A percentile compares a stretch with the other conserved stretches of the same genome.
Evolutionary conservation across 2,113 vertebrate genomes (phyloP).

Genomic region (Phrynosoma platyrhinos): DNA sequence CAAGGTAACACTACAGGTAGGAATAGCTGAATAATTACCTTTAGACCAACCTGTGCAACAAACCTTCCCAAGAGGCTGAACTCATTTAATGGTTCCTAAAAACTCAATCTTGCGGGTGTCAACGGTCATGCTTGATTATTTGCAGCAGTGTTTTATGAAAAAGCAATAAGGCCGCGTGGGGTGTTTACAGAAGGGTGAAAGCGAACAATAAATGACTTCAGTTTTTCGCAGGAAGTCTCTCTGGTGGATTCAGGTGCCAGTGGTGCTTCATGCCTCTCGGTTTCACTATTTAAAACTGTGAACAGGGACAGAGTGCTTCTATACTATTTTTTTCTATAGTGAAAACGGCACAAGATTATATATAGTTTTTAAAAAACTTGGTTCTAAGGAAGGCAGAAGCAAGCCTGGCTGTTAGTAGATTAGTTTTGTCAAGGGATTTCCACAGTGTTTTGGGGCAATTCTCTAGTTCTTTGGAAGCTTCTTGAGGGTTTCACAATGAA

Average conservation of each 20-base stretch:
- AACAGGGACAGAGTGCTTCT: conserved; percentile 29
- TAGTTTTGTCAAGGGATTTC: conserved; percentile 52
- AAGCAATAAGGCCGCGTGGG: conserved; percentile 77
- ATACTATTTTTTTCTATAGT: conserved; percentile 38
- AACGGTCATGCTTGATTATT: conserved; percentile 86
- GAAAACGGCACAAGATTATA: conserved; percentile 53
- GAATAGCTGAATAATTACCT: conserved; percentile 87
- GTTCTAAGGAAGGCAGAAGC: conserved; percentile 56
- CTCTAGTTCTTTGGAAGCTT: conserved; percentile 28
- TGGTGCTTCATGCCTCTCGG: conserved; percentile 58
- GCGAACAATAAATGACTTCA: conserved; percentile 71
- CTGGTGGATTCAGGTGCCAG: conserved; percentile 40
- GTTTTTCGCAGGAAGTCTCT: conserved; percentile 69
- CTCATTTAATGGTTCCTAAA: conserved; percentile 86
- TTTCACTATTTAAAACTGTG: conserved; percentile 50
- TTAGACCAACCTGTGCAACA: conserved; percentile 81
- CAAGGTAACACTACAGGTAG: conserved; percentile 84
- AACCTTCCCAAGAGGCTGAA: conserved; percentile 80
- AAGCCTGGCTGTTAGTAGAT: conserved; percentile 53
- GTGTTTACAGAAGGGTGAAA: conserved; percentile 59
- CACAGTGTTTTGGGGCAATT: neutral
- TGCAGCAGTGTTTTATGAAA: conserved; percentile 80
- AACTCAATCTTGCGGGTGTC: conserved; percentile 85
- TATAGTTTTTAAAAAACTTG: conserved; percentile 29
- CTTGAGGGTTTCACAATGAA: neutral